These are phyloP conservation scores for Cryptotermes secundus DNA, from an alignment of 1,140 invertebrate species.

Conservation along the genomic window DNA sequence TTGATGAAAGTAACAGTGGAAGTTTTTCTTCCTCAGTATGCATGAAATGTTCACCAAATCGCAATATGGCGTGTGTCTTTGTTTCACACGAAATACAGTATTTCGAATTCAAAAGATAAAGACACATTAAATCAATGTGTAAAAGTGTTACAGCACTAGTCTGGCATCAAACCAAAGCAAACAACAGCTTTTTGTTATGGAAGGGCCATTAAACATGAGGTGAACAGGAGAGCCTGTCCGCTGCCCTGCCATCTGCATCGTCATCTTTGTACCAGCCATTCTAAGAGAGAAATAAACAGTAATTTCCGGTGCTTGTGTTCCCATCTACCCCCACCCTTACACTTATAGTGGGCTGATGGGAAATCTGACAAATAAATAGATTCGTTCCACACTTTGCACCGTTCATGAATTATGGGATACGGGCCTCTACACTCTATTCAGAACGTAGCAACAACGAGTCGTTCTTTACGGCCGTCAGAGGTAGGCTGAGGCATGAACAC, in stretches of 20 bases:
- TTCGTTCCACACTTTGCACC: background rate
- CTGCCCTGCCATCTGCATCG: background rate
- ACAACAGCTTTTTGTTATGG: background rate
- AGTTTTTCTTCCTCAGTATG: too few species aligned
- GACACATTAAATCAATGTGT: background rate
- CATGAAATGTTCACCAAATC: too few species aligned
- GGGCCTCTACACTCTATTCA: background rate
- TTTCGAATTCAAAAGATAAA: background rate
- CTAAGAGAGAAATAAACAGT: background rate
- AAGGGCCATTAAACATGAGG: background rate
- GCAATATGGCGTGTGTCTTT: background rate
- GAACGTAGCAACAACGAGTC: background rate
- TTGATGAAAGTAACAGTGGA: too few species aligned
- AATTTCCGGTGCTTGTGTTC: background rate
- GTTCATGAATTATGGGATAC: background rate
- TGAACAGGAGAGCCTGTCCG: background rate
- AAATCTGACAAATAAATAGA: background rate
- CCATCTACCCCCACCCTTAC: background rate
- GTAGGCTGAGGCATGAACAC: background rate
- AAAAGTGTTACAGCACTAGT: background rate
- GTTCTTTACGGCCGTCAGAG: background rate
- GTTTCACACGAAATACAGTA: background rate
- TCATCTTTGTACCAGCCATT: background rate
- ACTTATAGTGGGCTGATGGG: background rate
- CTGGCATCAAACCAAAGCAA: constrained; percentile 9